Percentiles rank a stretch among this genome's conserved stretches.
phyloP scores from a whole-genome alignment of 2,888 invertebrate genomes.

The Tetheella fluctuosa region DNA sequence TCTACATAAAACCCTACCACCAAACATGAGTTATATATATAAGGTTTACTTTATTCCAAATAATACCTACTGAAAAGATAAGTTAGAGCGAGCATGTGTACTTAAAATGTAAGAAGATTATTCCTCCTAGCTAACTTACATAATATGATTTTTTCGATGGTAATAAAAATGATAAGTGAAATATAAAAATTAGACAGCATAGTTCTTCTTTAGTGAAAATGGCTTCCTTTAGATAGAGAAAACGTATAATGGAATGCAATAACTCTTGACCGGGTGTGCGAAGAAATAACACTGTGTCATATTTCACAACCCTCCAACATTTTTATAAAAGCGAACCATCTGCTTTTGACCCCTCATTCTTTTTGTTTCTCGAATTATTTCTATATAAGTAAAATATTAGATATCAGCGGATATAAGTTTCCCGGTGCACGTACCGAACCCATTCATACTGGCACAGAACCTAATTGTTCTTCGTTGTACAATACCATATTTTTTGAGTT shows the following conservation, averaged over 20 bases:
- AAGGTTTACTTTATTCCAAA: too few species aligned
- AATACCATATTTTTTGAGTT: background rate
- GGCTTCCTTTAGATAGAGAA: conserved; percentile 83
- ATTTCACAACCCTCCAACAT: conserved; percentile 84
- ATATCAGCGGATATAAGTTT: conserved; percentile 56
- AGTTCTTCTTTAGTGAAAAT: conserved; percentile 81
- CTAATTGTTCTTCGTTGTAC: conserved; percentile 29
- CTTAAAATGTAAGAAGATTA: conserved; percentile 20
- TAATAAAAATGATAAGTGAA: conserved; percentile 70
- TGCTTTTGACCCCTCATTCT: conserved; percentile 84
- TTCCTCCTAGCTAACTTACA: background rate
- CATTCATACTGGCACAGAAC: conserved; percentile 45
- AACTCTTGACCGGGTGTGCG: conserved; percentile 85
- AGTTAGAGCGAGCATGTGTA: conserved; percentile 10
- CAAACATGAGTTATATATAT: background rate
- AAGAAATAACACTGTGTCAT: conserved; percentile 84
- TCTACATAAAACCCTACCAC: too few species aligned
- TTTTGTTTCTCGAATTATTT: conserved; percentile 82
- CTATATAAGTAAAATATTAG: conserved; percentile 76
- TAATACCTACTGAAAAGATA: background rate
- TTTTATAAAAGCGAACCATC: conserved; percentile 84
- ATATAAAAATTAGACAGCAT: conserved; percentile 80
- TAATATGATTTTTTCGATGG: conserved; percentile 21
- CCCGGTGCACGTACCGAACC: conserved; percentile 54
- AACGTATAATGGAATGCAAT: conserved; percentile 84